phyloP scores from a whole-genome alignment of 2,797 vertebrate genomes.

The Orientallactaga sibirica region DNA sequence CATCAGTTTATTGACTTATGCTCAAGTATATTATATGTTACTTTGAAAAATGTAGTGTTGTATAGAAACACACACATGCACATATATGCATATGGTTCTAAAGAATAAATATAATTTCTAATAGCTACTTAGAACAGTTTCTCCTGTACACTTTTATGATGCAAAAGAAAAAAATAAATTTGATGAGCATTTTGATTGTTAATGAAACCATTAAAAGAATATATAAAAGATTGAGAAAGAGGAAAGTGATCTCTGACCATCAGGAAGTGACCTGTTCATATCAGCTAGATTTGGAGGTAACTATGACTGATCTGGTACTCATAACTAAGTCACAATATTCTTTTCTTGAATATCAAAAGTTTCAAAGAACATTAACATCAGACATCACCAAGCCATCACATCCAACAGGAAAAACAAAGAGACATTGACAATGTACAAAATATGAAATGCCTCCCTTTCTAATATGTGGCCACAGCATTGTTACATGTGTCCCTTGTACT shows the following conservation, averaged over 20 bases:
- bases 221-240: neutral
- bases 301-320: neutral
- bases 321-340: neutral
- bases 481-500: neutral
- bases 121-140: neutral
- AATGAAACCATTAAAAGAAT: neutral
- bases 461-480: neutral
- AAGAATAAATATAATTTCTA: neutral
- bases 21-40: neutral
- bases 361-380: slow-evolving; percentile 28
- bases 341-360: neutral
- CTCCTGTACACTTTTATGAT: neutral
- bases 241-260: neutral
- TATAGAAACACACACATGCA: too few species aligned
- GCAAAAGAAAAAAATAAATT: neutral
- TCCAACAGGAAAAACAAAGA: neutral
- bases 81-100: neutral
- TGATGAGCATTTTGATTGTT: neutral
- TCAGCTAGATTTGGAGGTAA: neutral
- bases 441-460: neutral
- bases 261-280: neutral
- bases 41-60: neutral
- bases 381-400: neutral
- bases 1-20: neutral
- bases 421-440: neutral